Conservation (phyloP, 2,797 vertebrate genomes). For the Novumbra hubbsi region DNA sequence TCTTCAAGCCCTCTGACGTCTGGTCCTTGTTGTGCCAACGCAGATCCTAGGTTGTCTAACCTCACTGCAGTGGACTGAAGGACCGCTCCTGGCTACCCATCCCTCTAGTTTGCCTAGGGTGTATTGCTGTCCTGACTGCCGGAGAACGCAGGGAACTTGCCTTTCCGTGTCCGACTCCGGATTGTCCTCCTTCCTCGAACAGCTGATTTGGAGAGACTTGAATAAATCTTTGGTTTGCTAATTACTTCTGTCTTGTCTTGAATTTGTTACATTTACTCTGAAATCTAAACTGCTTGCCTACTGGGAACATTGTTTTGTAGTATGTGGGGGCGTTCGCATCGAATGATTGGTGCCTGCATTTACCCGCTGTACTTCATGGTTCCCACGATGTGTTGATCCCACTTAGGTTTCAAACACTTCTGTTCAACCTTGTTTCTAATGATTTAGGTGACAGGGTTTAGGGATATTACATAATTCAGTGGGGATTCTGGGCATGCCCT, state of each 20-base stretch:
- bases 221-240: conserved; percentile 36
- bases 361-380: too few relatives aligned
- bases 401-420: too few relatives aligned
- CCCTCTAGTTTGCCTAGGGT: background rate
- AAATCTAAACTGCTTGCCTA: too few relatives aligned
- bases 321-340: too few relatives aligned
- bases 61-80: background rate
- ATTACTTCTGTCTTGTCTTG: conserved; percentile 17
- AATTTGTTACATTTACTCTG: too few relatives aligned
- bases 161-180: conserved; percentile 30
- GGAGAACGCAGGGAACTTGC: conserved; percentile 38
- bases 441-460: too few relatives aligned
- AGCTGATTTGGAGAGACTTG: conserved; percentile 55
- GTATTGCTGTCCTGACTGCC: conserved; percentile 17
- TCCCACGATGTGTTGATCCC: too few relatives aligned
- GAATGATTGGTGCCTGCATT: too few relatives aligned
- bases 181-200: conserved; percentile 12
- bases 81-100: background rate
- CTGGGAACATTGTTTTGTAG: too few relatives aligned
- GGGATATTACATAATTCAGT: too few relatives aligned
- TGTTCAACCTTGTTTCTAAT: too few relatives aligned
- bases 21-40: conserved; percentile 2
- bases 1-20: conserved; percentile 9
- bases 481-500: too few relatives aligned
- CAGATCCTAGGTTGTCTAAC: conserved; percentile 7